Conservation (phyloP, 2,797 vertebrate species). For the Poliocrania exsul region DNA sequence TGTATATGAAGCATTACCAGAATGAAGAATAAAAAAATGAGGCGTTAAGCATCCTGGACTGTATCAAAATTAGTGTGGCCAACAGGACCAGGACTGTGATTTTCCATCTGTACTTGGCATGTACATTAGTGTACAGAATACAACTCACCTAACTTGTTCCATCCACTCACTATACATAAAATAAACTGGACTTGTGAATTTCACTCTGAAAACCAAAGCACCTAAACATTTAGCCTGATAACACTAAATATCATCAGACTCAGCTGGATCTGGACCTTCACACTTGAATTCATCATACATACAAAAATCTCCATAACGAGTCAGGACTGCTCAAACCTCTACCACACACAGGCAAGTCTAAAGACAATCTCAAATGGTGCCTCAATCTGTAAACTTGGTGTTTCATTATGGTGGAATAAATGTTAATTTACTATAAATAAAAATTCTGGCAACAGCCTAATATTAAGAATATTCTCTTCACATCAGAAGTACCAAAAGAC, state of each 20-base stretch:
- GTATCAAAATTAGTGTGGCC: background rate
- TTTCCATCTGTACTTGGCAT: background rate
- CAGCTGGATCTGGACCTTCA: background rate
- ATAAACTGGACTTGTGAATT: background rate
- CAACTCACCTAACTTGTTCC: background rate
- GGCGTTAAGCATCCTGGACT: background rate
- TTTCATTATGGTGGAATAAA: background rate
- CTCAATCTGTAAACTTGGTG: background rate
- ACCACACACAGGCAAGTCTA: background rate
- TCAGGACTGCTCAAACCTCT: background rate
- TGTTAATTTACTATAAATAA: background rate
- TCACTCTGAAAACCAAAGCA: background rate
- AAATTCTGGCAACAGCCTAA: background rate
- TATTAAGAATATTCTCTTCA: background rate
- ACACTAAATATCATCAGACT: background rate
- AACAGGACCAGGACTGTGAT: background rate
- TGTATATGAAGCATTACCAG: background rate
- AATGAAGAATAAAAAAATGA: background rate
- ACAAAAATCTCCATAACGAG: background rate
- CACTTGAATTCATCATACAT: background rate
- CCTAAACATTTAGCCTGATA: background rate
- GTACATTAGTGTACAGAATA: background rate
- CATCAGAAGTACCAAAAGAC: background rate
- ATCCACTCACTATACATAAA: background rate
- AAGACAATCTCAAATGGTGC: background rate